These are phyloP conservation scores for Cephalopachus bancanus DNA, from an alignment of 2,797 vertebrate species.

Conservation along the genomic window DNA sequence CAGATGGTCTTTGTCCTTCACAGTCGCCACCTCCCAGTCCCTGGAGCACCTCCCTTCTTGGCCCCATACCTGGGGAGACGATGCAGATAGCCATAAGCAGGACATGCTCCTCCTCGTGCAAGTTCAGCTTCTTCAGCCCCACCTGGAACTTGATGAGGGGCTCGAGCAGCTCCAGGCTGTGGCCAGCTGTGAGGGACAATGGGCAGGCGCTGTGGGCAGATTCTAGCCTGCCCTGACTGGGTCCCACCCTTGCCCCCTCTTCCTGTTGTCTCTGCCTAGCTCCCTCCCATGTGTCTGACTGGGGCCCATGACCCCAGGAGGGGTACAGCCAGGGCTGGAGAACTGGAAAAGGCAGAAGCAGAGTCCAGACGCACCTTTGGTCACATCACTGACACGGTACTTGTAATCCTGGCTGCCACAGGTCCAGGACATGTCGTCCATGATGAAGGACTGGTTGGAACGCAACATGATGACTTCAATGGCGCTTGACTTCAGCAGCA, in stretches of 20 bases:
- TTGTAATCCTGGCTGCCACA: constrained; percentile 96
- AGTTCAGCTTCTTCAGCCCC: constrained; percentile 96
- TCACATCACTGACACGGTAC: constrained; percentile 94
- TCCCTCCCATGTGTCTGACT: too few relatives aligned
- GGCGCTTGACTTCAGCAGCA: constrained; percentile 97
- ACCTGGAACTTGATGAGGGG: constrained; percentile 98
- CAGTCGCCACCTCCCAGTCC: not conserved
- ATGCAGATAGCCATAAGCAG: constrained; percentile 99
- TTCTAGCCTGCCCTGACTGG: not conserved
- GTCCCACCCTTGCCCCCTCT: not conserved
- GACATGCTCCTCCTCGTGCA: constrained; percentile 95
- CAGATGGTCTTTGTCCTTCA: not conserved
- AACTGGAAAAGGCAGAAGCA: not conserved
- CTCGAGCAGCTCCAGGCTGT: constrained; percentile 95
- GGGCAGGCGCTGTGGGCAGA: not conserved
- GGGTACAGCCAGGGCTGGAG: not conserved
- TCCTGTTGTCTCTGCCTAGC: not conserved
- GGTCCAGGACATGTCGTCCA: constrained; percentile 98
- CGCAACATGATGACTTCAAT: constrained; percentile 99
- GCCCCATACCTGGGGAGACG: constrained; percentile 94
- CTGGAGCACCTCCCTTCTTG: fast-evolving
- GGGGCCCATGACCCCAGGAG: not conserved
- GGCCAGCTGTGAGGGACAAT: constrained; percentile 91
- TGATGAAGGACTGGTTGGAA: constrained; percentile 97
- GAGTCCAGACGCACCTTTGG: constrained; percentile 91